phyloP scores from a whole-genome alignment of 2,888 invertebrate genomes.

The Galerucella pusilla region DNA sequence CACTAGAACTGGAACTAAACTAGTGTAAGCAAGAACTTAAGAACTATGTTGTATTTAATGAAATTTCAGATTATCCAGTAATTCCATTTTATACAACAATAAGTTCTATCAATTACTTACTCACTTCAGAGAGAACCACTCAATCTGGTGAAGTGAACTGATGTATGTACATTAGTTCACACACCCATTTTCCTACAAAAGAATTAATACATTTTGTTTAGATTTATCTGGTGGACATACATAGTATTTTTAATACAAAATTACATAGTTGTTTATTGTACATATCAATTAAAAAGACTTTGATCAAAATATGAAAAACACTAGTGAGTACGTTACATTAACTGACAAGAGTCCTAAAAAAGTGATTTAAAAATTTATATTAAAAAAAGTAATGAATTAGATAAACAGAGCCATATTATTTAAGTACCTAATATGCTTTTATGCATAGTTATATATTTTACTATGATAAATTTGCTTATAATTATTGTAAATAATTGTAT shows the following conservation, averaged over 20 bases:
- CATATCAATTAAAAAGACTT: background rate
- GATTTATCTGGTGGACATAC: no score
- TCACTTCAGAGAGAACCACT: no score
- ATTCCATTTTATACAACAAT: no score
- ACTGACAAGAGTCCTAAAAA: conserved; percentile 30
- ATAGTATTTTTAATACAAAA: background rate
- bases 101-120: no score
- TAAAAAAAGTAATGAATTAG: conserved; percentile 45
- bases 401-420: conserved; percentile 38
- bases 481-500: conserved; percentile 28
- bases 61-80: no score
- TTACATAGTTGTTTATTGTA: background rate
- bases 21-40: no score
- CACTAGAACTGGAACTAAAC: no score
- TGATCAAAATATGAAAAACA: background rate
- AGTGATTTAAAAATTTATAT: conserved; percentile 49
- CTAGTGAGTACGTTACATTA: background rate
- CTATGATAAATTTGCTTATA: conserved; percentile 19
- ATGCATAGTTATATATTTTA: conserved; percentile 42
- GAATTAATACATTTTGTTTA: background rate
- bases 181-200: background rate
- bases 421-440: conserved; percentile 51
- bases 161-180: no score
- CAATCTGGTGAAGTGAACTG: no score
- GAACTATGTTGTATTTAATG: no score